Percentiles rank a stretch among this genome's conserved stretches.
Evolutionary conservation across 2,113 vertebrate genomes (phyloP).

Genomic region (Archocentrus centrarchus): DNA sequence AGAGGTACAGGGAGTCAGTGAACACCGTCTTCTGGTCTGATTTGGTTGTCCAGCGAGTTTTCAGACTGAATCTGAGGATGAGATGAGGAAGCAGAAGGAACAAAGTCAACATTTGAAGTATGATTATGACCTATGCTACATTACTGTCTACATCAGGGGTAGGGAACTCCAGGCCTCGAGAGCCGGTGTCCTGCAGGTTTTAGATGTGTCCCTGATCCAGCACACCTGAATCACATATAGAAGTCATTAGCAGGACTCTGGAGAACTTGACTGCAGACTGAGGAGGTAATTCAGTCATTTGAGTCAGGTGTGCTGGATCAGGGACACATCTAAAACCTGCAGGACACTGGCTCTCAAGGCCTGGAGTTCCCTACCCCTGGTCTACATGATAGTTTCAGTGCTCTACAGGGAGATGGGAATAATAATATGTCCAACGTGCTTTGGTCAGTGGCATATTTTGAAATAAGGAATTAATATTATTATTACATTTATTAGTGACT

Average conservation of each 20-base stretch:
- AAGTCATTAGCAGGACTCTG: too few relatives aligned
- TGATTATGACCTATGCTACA: neutral
- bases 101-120: neutral
- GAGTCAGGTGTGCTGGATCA: too few relatives aligned
- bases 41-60: slow-evolving; percentile 86
- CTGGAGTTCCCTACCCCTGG: too few relatives aligned
- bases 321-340: too few relatives aligned
- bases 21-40: slow-evolving; percentile 81
- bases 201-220: too few relatives aligned
- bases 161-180: too few relatives aligned
- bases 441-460: neutral
- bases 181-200: too few relatives aligned
- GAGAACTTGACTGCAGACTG: too few relatives aligned
- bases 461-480: neutral
- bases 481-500: neutral
- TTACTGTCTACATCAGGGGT: neutral
- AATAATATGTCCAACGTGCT: neutral
- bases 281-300: too few relatives aligned
- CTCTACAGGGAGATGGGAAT: neutral
- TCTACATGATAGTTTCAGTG: neutral
- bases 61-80: slow-evolving; percentile 81
- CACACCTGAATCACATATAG: too few relatives aligned
- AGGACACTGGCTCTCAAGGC: too few relatives aligned
- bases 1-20: slow-evolving; percentile 85
- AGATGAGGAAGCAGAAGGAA: neutral